Evolutionary conservation across 2,113 vertebrate genomes (phyloP), one percentile per base, ranked within the genome.

Genomic region (Synchiropus splendidus): DNA sequence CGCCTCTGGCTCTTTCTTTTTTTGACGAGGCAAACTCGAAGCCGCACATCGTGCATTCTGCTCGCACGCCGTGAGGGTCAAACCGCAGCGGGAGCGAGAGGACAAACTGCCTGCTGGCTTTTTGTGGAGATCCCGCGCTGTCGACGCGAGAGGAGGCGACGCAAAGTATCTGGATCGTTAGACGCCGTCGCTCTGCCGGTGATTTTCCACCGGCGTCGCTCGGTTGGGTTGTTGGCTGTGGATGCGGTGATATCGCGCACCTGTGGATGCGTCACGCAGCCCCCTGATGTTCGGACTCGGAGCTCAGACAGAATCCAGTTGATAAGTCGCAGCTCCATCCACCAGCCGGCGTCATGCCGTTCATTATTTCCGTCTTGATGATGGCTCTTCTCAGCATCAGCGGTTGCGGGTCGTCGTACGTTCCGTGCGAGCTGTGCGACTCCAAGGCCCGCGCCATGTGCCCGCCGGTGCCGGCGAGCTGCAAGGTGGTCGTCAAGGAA

Each of bases 361-460:
- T 85, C 73, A 67, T 60, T 58, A 61, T 84, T 13, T 77, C 81
- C 59, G 43, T 90, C 70, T 75, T 92, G 71, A 42, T 89, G 66
- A 67, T 88, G 1, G 45, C 62, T 58, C 79, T 82, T 64, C 84
- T 87, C 49, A 78, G 48, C 58, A 77, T 69, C 38, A 73, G 39
- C 80, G 84, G 51, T 84, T 81, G 53, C 72, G 81, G 38, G 51
- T 69, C 70, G 80, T 77, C 92, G 17, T 90, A 87, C 72, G 92
- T 98, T 70, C 93, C 92, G 47, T 98, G 94, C 73, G 90, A 94
- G 72, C 89, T 89, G 43, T 98, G 94, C 78, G 93, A 97, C 46
- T 83, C 86, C 57, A 96, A 94, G 65, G 87, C 90, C 12, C 80
- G 83, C 45, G 91, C 92, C 49, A 81, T 93, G 84, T 98, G 94